Evolutionary conservation across 2,797 vertebrate genomes (phyloP).

Genomic region (Gymnocypris eckloni): DNA sequence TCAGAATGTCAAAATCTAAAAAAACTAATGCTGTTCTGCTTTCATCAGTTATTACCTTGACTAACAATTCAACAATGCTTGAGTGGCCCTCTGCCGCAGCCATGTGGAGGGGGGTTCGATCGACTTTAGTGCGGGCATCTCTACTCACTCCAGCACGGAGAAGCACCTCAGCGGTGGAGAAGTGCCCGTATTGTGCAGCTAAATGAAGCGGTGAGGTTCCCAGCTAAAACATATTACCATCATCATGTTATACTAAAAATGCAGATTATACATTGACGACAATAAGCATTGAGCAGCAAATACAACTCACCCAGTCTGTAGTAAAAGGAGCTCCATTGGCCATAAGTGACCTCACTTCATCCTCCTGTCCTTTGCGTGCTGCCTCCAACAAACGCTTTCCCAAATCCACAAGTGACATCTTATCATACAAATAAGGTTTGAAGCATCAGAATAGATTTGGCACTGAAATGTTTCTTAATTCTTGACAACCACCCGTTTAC

Average conservation of each 20-base stretch:
- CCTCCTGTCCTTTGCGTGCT: constrained; percentile 90
- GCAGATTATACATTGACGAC: background rate
- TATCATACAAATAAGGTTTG: background rate
- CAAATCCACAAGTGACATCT: constrained; percentile 94
- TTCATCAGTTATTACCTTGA: constrained; percentile 76
- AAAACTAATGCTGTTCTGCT: background rate
- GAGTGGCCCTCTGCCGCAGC: constrained; percentile 88
- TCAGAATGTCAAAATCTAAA: constrained; percentile 20
- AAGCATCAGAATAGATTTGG: background rate
- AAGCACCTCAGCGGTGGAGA: constrained; percentile 90
- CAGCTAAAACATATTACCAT: constrained; percentile 71
- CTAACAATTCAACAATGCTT: constrained; percentile 87
- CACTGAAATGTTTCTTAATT: background rate
- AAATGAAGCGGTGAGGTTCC: constrained; percentile 92
- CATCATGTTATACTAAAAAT: background rate
- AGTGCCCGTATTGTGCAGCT: constrained; percentile 90
- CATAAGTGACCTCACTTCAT: constrained; percentile 90
- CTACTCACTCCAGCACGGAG: constrained; percentile 90
- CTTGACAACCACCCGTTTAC: background rate
- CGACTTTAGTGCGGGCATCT: constrained; percentile 93
- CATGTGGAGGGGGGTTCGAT: constrained; percentile 93
- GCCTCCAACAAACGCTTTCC: constrained; percentile 93
- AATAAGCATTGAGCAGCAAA: background rate
- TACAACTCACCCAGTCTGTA: constrained; percentile 88
- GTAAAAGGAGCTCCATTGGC: constrained; percentile 92